These are phyloP conservation scores for Mastacembelus armatus DNA, from an alignment of 2,797 vertebrate species.

Conservation along the genomic window DNA sequence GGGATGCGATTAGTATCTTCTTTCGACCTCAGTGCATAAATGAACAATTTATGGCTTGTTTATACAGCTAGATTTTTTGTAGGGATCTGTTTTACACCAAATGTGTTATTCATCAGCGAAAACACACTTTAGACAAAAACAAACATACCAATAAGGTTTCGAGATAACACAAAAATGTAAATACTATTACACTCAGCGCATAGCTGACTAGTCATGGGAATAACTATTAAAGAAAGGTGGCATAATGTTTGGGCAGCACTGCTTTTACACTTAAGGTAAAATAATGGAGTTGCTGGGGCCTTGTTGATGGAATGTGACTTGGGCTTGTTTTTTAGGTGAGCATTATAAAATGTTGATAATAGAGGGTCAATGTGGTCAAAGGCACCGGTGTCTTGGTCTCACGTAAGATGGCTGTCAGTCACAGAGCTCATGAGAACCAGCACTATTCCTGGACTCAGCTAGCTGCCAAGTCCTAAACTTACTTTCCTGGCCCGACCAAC, in stretches of 20 bases:
- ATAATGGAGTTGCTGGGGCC: too few species aligned
- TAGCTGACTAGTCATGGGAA: not conserved
- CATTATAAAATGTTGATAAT: constrained; percentile 24
- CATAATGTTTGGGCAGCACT: too few species aligned
- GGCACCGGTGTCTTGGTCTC: constrained; percentile 13
- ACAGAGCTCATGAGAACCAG: constrained; percentile 43
- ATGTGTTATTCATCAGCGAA: not conserved
- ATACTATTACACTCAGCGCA: too few species aligned
- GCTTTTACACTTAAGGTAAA: too few species aligned
- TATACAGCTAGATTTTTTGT: not conserved
- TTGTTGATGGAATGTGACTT: not conserved
- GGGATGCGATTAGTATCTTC: not conserved
- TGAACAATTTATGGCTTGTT: constrained; percentile 15
- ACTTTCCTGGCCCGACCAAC: constrained; percentile 32
- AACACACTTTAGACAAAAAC: not conserved
- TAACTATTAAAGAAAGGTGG: not conserved
- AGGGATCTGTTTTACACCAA: not conserved
- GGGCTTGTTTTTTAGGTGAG: constrained; percentile 14
- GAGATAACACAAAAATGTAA: not conserved
- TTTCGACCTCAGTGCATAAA: not conserved
- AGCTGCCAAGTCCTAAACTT: constrained; percentile 56
- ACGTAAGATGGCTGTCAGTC: constrained; percentile 31
- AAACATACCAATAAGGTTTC: not conserved
- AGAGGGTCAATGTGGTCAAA: constrained; percentile 39
- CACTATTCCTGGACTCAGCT: constrained; percentile 54